Evolutionary conservation across 2,888 invertebrate genomes (phyloP), one percentile per base, ranked within the genome.

Genomic region (Agrotis segetum): DNA sequence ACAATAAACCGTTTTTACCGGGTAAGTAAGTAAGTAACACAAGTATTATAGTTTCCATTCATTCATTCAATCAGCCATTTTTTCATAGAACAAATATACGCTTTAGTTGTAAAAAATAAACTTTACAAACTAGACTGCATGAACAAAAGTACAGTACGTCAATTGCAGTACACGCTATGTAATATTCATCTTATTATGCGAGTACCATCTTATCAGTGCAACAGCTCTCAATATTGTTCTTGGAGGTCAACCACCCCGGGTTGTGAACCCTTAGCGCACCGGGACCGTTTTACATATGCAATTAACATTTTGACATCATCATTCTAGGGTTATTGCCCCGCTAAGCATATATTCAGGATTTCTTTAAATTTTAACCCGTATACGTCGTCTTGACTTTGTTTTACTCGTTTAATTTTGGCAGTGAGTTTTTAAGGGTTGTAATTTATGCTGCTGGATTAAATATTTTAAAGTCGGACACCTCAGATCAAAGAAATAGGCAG

Each of bases 241-340:
- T 52, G 49, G 79, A 87, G 89, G 90, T 91, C 88, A 80, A 79
- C 74, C 73, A 88, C 87, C 90, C 79, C 71, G 80, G 88, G 89
- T 88, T 87, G 60, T 78, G 87, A 87, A 85, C 87, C 84, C 75
- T 74, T 67, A 77, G 74, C 83, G 72, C 80, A 66, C 65, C 79
- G 79, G 81, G 79, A 83, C 74, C 78, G 82, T 89, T 93, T 92
- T 91, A 90, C 91, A 92, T 93, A 89, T 88, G 84, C 82, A 90
- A 93, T 91, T 92, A 92, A 86, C 85, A 82, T 88, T 91, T 85
- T 75, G 81, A 88, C 86, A 77, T 85, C 88, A 81, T 83, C 84
- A 81, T 77, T 75, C 56, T 53, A 69, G 64, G 73, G 79, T 78
- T 80, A 74, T 60, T 52, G 69, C 63, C 66, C 70, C 34, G 59